A percentile compares a stretch with the other conserved stretches of the same genome.
phyloP scores from a whole-genome alignment of 2,888 invertebrate genomes.

The Drosophila anceps region DNA sequence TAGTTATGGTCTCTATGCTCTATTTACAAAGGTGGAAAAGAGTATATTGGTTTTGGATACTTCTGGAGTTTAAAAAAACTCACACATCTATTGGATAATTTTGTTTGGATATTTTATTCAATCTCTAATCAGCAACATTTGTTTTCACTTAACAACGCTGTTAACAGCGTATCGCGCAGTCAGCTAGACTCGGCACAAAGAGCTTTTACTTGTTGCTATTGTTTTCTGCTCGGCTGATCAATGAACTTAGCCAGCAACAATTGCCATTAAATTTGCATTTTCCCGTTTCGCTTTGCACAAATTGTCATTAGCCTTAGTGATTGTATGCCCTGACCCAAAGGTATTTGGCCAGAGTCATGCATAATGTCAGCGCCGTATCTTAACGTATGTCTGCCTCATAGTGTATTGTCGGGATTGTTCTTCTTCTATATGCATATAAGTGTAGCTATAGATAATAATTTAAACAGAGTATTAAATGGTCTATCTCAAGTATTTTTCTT shows the following conservation, averaged over 20 bases:
- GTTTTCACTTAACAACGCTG: background rate
- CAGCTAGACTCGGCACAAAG: background rate
- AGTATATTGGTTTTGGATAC: background rate
- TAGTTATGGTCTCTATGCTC: background rate
- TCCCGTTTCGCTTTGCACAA: slow-evolving; percentile 47
- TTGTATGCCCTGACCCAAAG: slow-evolving; percentile 23
- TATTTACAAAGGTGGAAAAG: too few species aligned
- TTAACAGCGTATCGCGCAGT: background rate
- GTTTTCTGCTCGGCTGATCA: slow-evolving; percentile 57
- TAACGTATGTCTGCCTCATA: background rate
- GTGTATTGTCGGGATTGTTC: background rate
- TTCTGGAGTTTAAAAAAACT: too few species aligned
- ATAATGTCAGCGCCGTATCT: background rate
- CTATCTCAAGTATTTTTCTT: background rate
- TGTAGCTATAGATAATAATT: too few species aligned
- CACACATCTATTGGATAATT: too few species aligned
- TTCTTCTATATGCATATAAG: background rate
- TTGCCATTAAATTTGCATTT: slow-evolving; percentile 69
- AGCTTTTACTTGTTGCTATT: background rate
- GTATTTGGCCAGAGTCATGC: background rate
- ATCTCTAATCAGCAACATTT: background rate
- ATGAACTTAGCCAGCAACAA: slow-evolving; percentile 71
- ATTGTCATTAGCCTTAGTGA: slow-evolving; percentile 50
- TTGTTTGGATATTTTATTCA: too few species aligned
- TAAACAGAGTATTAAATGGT: background rate